Base-by-base conservation (phyloP, 2,888 invertebrate genomes). In the Chrysomela aeneicollis region DNA sequence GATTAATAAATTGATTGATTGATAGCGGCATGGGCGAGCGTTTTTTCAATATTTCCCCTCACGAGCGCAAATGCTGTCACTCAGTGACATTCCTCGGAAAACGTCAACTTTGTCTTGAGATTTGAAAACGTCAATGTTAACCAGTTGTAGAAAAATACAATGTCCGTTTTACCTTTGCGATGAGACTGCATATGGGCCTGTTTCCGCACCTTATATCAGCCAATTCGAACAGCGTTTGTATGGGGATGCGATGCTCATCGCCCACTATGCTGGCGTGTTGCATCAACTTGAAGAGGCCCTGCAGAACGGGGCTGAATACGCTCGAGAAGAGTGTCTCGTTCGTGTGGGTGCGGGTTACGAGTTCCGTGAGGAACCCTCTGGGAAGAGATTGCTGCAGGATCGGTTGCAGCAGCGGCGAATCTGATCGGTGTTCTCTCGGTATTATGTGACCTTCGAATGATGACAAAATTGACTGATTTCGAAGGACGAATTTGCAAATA, bases 131-230 rank as follows among this genome's bases (percentile, higher is more conserved):
- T n/a, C n/a, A n/a, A n/a, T n/a, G n/a, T n/a, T n/a, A n/a, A n/a
- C n/a, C n/a, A n/a, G n/a, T n/a, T n/a, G n/a, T n/a, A n/a, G n/a
- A n/a, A n/a, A n/a, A n/a, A n/a, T n/a, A n/a, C n/a, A n/a, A n/a
- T n/a, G n/a, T n/a, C 26, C 26, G 8, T 3, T 4, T 42, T 42
- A 42, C 42, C 42, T 85, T 85, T 0, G 87, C 86, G 9, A 77
- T 73, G 30, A 75, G 62, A 2, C 69, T 85, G 75, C 93, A 92
- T 63, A 97, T 87, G 0, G 97, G 97, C 2, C 95, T 87, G n/a
- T 86, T 79, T 52, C 87, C 87, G 71, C 88, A 88, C 66, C 93
- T 90, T 64, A 95, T 88, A 73, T 93, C 93, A 76, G 93, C 90
- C 68, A 97, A 84, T 74, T 95, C 92, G 47, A 90, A 89, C 63